phyloP scores from a whole-genome alignment of 1,140 invertebrate genomes.

The Trypoxylus dichotomus region DNA sequence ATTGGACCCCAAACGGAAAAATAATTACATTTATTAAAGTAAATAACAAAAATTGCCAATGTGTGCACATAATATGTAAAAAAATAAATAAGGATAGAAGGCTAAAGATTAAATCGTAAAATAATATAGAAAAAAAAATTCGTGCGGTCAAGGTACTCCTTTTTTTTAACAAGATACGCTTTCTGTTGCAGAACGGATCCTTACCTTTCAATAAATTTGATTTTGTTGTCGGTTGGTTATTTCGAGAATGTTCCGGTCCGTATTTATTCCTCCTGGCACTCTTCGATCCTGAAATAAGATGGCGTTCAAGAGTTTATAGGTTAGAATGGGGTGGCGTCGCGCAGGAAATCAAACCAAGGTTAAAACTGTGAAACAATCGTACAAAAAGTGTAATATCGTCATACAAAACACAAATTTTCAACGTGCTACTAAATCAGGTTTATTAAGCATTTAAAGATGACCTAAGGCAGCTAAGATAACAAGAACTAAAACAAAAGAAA shows the following conservation, averaged over 20 bases:
- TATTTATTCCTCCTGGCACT: constrained; percentile 85
- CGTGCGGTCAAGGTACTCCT: too few species aligned
- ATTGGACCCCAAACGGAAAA: too few species aligned
- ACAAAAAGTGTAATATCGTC: background rate
- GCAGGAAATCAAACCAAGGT: constrained; percentile 74
- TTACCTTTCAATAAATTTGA: constrained; percentile 95
- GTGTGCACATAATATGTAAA: too few species aligned
- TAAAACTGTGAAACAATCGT: constrained; percentile 42
- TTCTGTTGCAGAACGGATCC: constrained; percentile 76
- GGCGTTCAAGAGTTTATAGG: constrained; percentile 86
- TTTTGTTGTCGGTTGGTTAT: constrained; percentile 94
- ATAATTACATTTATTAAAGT: too few species aligned
- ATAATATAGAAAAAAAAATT: too few species aligned
- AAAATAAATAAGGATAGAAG: too few species aligned
- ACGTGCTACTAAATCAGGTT: too few species aligned
- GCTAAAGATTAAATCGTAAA: background rate
- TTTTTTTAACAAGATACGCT: constrained; percentile 26
- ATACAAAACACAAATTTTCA: background rate
- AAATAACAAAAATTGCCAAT: too few species aligned
- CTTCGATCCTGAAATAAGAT: constrained; percentile 84
- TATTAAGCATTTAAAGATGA: too few species aligned
- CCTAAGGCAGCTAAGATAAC: too few species aligned
- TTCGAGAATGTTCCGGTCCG: constrained; percentile 87
- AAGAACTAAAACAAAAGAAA: too few species aligned
- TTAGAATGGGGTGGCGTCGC: constrained; percentile 92